Evolutionary conservation across 2,888 invertebrate genomes (phyloP).

Genomic region (Meliscaeva auricollis): DNA sequence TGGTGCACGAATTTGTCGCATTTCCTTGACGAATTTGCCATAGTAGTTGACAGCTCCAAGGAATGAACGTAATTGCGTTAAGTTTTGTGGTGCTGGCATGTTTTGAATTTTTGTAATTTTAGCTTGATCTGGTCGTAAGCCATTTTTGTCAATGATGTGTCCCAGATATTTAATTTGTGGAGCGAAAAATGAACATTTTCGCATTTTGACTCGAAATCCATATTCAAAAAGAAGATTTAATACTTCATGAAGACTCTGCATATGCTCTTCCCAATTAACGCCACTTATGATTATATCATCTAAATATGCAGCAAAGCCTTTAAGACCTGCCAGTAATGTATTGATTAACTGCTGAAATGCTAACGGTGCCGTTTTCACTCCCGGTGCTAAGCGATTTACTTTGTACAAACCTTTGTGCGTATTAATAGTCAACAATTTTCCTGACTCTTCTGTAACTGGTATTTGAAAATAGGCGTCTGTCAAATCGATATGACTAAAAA

Average conservation of each 20-base stretch:
- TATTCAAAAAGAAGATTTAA: background rate
- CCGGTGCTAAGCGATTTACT: background rate
- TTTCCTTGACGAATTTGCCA: conserved; percentile 57
- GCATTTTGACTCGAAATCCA: background rate
- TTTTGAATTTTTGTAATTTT: conserved; percentile 26
- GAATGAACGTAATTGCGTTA: conserved; percentile 51
- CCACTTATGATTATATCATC: background rate
- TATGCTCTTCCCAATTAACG: background rate
- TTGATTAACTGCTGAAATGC: background rate
- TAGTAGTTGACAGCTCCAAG: conserved; percentile 64
- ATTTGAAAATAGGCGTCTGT: too few relatives aligned
- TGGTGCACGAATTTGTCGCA: conserved; percentile 24
- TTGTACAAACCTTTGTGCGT: background rate
- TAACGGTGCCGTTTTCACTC: background rate
- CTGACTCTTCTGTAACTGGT: too few relatives aligned
- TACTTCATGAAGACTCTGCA: background rate
- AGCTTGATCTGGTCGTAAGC: conserved; percentile 6
- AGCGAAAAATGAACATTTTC: conserved; percentile 6
- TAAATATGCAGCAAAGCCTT: background rate
- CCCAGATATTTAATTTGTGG: background rate
- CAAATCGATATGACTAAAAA: too few relatives aligned
- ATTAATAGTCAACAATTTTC: conserved; percentile 4
- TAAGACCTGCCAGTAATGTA: background rate
- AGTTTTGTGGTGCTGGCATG: conserved; percentile 57
- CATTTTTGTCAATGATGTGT: background rate